Base-by-base conservation (phyloP, 2,113 vertebrate genomes). In the Etia nguti region DNA sequence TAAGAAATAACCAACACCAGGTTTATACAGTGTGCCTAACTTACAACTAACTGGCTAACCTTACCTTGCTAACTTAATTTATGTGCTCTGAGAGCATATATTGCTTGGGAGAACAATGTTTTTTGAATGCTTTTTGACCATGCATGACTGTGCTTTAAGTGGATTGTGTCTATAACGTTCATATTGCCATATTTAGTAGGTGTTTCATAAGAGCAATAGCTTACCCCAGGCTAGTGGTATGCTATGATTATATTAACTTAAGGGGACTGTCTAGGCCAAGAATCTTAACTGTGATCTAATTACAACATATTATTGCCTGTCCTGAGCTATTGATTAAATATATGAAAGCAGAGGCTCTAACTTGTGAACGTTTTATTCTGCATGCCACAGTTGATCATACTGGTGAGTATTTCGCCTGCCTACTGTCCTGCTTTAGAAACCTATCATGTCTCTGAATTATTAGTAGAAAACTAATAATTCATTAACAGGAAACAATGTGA, bases 371-470 rank as follows among this genome's bases (percentile, higher is more conserved):
- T 95, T 83, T 95, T 90, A 95, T 94, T 93, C 94, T 94, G 50
- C 95, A 96, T 96, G 96, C 96, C 94, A 95, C 96, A 96, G 95
- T 96, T 79, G 95, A 96, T 89, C 95, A 96, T 70, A 96, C 95
- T 36, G 96, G 96, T 96, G 93, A 96, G 96, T 96, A 94, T 86
- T 89, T 62, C 79, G 77, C 81, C 88, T 94, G 86, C 73, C 43
- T 85, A 22, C 31, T 77, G 85, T 48, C 56, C 86, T 92, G 89
- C 83, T 87, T 82, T 90, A 83, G 62, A 88, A 89, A 79, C 59
- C 79, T 89, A 36, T 81, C 29, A 83, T 85, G 52, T 34, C 36
- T 90, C 79, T 87, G 31, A 89, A 79, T 85, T 55, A 7, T 48
- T 18, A 38, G 46, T 46, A 75, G 10, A 80, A 29, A 77, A 83